A percentile compares a stretch with the other conserved stretches of the same genome.
These are phyloP conservation scores for Netelia melanura DNA, from an alignment of 2,888 invertebrate genomes.

Conservation along the genomic window DNA sequence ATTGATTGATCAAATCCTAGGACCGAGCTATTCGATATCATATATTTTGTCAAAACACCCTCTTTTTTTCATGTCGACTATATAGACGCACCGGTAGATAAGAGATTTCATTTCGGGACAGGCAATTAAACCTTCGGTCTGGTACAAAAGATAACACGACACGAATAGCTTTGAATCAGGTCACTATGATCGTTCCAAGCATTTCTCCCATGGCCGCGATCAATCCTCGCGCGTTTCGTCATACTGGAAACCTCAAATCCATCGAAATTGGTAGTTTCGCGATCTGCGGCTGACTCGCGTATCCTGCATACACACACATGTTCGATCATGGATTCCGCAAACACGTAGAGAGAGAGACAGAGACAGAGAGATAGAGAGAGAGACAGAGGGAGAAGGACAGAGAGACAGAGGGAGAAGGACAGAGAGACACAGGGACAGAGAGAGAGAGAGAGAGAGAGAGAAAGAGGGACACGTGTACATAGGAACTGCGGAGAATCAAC, in stretches of 20 bases:
- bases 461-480: neutral
- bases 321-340: constrained; percentile 23
- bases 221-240: constrained; percentile 21
- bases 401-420: too few species aligned
- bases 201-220: constrained; percentile 38
- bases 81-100: too few species aligned
- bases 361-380: too few species aligned
- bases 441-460: too few species aligned
- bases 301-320: constrained; percentile 29
- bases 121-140: constrained; percentile 17
- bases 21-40: too few species aligned
- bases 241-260: constrained; percentile 47
- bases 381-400: too few species aligned
- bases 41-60: too few species aligned
- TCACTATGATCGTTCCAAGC: constrained; percentile 11
- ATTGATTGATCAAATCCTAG: too few species aligned
- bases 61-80: too few species aligned
- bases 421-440: too few species aligned
- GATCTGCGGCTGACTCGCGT: constrained; percentile 47
- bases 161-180: constrained; percentile 22
- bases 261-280: constrained; percentile 54
- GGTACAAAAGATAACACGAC: neutral
- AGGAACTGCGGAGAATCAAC: constrained; percentile 26
- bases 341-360: neutral
- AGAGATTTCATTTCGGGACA: constrained; percentile 7